phyloP scores from a whole-genome alignment of 2,888 invertebrate genomes.

The Ligdia adustata region DNA sequence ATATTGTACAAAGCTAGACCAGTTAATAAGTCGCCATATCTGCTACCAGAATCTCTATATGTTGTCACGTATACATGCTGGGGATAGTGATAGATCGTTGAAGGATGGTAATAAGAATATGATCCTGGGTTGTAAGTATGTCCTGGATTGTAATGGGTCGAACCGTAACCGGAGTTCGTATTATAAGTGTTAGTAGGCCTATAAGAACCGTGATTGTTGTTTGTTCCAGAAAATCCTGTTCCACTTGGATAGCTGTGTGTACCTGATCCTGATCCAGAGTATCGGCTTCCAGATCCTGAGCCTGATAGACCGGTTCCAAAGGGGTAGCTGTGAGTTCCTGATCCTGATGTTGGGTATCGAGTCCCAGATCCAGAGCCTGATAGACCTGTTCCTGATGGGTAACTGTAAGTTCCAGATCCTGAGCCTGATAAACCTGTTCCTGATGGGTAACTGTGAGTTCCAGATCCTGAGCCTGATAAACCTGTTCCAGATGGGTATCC shows the following conservation, averaged over 20 bases:
- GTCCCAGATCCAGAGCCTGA: slow-evolving; percentile 29
- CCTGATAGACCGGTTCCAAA: slow-evolving; percentile 24
- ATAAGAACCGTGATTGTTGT: slow-evolving; percentile 22
- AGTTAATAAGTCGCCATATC: slow-evolving; percentile 67
- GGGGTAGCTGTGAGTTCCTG: slow-evolving; percentile 24
- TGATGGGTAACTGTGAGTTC: slow-evolving; percentile 21
- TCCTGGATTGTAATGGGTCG: slow-evolving; percentile 13
- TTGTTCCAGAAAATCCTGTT: slow-evolving; percentile 17
- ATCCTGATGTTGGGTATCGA: slow-evolving; percentile 10
- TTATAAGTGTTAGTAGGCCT: slow-evolving; percentile 33
- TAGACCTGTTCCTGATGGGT: slow-evolving; percentile 35
- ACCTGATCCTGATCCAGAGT: slow-evolving; percentile 14
- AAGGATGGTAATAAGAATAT: slow-evolving; percentile 23
- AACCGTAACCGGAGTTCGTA: slow-evolving; percentile 32
- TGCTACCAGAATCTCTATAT: slow-evolving; percentile 68
- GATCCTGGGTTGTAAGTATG: slow-evolving; percentile 15
- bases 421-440: slow-evolving; percentile 32
- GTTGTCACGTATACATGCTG: slow-evolving; percentile 68
- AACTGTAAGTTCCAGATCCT: slow-evolving; percentile 30
- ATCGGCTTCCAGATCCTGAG: slow-evolving; percentile 26
- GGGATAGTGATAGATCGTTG: slow-evolving; percentile 59
- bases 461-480: slow-evolving; percentile 15
- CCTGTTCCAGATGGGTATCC: slow-evolving; percentile 29
- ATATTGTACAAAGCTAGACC: slow-evolving; percentile 72
- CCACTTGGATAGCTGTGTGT: slow-evolving; percentile 22